Conservation (phyloP, 2,888 invertebrate genomes). For the Lasioglossum lativentre region DNA sequence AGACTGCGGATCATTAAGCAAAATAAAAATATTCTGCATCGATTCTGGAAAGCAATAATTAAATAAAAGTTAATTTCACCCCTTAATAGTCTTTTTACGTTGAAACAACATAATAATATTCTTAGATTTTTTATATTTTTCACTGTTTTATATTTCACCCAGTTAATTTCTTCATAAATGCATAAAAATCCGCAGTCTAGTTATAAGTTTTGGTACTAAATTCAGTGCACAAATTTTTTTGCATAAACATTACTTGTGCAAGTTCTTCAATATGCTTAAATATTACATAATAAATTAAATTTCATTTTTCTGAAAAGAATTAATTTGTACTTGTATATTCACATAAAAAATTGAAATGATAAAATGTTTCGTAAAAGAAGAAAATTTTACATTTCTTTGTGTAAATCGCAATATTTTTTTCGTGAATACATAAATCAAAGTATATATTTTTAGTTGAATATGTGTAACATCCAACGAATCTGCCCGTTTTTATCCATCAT, state of each 20-base stretch:
- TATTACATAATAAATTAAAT: not conserved
- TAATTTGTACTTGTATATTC: not conserved
- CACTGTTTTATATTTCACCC: too few species aligned
- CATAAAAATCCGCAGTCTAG: too few species aligned
- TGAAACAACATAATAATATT: too few species aligned
- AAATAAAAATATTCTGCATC: too few species aligned
- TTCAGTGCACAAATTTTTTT: slow-evolving; percentile 4
- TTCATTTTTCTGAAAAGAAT: not conserved
- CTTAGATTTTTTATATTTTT: too few species aligned
- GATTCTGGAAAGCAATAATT: too few species aligned
- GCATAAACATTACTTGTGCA: not conserved
- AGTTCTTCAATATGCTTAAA: not conserved
- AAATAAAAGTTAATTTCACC: too few species aligned
- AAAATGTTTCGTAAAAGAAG: not conserved
- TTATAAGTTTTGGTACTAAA: not conserved
- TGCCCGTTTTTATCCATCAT: not conserved
- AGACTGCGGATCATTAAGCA: too few species aligned
- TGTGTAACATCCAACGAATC: slow-evolving; percentile 14
- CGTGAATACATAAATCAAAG: slow-evolving; percentile 18
- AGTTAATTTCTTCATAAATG: too few species aligned
- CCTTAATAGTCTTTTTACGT: too few species aligned
- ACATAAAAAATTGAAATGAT: not conserved
- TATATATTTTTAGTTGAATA: not conserved
- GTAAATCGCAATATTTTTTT: not conserved
- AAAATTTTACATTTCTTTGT: not conserved